A percentile compares a stretch with the other conserved stretches of the same genome.
Evolutionary conservation across 2,113 vertebrate species (phyloP).

Genomic region (Cathartes aura): DNA sequence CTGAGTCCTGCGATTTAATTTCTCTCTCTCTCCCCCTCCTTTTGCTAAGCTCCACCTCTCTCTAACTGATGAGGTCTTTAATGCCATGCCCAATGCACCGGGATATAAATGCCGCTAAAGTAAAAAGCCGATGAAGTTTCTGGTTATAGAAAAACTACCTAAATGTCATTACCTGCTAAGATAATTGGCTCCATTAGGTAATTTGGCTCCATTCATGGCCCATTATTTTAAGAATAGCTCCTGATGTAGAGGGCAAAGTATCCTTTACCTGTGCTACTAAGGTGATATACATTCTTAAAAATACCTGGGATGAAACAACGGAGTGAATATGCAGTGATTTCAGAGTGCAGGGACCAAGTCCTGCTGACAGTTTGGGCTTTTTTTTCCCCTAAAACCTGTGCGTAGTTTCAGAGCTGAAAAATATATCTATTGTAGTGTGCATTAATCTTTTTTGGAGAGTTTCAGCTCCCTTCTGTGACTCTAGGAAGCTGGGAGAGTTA

Average conservation of each 20-base stretch:
- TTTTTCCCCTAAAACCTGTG: neutral
- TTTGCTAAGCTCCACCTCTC: neutral
- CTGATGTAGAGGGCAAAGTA: neutral
- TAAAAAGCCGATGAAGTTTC: neutral
- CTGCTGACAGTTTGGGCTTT: neutral
- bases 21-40: neutral
- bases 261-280: neutral
- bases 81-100: neutral
- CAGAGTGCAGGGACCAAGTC: neutral
- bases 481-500: neutral
- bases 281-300: neutral
- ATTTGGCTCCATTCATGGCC: neutral
- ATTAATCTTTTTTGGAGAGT: neutral
- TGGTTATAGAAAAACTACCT: neutral
- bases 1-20: neutral
- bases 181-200: neutral
- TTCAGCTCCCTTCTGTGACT: neutral
- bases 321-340: neutral
- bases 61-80: neutral
- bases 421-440: too few relatives aligned
- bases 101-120: neutral
- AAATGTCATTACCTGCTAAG: neutral
- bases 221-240: slow-evolving; percentile 1
- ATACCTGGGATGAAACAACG: neutral
- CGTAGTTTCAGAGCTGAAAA: neutral